These are phyloP conservation scores for Latheticus oryzae DNA, from an alignment of 2,888 invertebrate species.

Conservation along the genomic window DNA sequence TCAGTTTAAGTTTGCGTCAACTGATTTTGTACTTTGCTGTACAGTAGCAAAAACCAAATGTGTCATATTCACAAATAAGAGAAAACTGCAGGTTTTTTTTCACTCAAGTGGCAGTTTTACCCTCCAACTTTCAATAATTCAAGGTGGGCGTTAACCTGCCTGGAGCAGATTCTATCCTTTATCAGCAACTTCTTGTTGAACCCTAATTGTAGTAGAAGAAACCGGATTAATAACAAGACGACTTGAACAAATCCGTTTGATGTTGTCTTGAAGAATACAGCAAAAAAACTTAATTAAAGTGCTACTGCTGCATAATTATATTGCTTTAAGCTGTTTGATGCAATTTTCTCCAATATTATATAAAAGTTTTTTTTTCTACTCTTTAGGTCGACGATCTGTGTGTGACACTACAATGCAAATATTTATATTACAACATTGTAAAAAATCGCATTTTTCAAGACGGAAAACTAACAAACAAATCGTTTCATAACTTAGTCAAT, in stretches of 20 bases:
- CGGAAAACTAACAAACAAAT: background rate
- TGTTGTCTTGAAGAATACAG: background rate
- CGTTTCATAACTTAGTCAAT: conserved; percentile 1
- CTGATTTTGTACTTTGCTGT: background rate
- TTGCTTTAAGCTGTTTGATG: background rate
- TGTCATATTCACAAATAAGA: no score
- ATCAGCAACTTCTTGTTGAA: conserved; percentile 14
- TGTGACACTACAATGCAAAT: conserved; percentile 12
- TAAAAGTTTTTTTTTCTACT: conserved; percentile 5
- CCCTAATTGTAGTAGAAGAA: conserved; percentile 22
- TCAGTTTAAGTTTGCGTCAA: background rate
- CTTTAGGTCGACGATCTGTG: conserved; percentile 3
- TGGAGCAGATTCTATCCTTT: conserved; percentile 29
- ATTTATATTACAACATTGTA: conserved; percentile 17
- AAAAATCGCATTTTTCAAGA: conserved; percentile 7
- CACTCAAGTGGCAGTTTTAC: no score
- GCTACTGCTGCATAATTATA: background rate
- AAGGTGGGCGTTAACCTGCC: conserved; percentile 32
- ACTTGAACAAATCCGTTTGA: conserved; percentile 6
- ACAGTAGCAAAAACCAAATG: background rate
- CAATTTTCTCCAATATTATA: conserved; percentile 1
- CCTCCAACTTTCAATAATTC: conserved; percentile 26
- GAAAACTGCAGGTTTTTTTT: no score
- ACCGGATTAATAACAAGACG: conserved; percentile 18
- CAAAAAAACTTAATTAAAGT: conserved; percentile 16